Evolutionary conservation across 1,140 invertebrate species (phyloP), one percentile per base, ranked within the genome.

Genomic region (Anastatus disparis): DNA sequence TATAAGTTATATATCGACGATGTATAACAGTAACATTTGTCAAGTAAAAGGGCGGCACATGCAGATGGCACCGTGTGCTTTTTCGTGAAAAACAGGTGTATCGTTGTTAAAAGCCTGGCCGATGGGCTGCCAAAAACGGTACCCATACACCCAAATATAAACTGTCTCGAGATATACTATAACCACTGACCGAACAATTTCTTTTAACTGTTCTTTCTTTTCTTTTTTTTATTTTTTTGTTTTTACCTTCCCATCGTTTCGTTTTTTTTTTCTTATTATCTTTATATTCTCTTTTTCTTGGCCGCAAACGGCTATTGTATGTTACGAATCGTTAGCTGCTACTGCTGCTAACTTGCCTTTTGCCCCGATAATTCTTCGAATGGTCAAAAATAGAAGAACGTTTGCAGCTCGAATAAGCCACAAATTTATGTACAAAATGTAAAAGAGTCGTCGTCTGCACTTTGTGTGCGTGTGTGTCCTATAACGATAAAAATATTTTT

Each of bases 31-130:
- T 3, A 56, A 35, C 68, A 56, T 56, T 70, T 63, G 59, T 70
- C 59, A 56, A 35, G 24, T 48, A 62, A 55, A 62, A 44, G 58
- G 48, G 35, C 38, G 56, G 56, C 35, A n/a, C n/a, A 42, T 59
- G 67, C 67, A 70, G 58, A 70, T 70, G 67, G 67, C 58, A 44
- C 48, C 20, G 66, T 7, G 20, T 22, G 24, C 55, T 44, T n/a
- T n/a, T n/a, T 44, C 58, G 55, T 17, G 22, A 56, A 62, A n/a
- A 70, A 70, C 68, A 70, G 68, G 68, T 70, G 68, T 40, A 64
- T 58, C 29, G 27, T 17, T 10, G 52, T 12, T 10, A 6, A 35
- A 35, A 35, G 58, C 24, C 31, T 22, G 31, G 13, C 20, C 35
- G n/a, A n/a, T 15, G n/a, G 26, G 13, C 68, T 46, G 58, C 58